Evolutionary conservation across 1,140 invertebrate genomes (phyloP).

Genomic region (Anastrepha obliqua): DNA sequence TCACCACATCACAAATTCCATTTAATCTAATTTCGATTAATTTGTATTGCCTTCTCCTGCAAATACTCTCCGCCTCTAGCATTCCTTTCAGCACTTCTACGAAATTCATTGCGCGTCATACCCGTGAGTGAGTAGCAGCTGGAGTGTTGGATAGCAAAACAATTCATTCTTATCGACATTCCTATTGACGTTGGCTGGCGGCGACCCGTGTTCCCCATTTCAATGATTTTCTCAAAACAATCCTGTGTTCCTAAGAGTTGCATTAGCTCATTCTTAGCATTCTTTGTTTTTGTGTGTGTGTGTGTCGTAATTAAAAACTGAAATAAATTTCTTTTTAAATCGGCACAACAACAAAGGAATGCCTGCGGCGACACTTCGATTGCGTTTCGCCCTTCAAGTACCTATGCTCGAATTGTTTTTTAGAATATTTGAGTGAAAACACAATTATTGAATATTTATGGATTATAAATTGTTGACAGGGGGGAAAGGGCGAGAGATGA

Average conservation of each 20-base stretch:
- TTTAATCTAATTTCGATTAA: slow-evolving; percentile 53
- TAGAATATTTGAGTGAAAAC: not conserved
- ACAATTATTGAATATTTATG: slow-evolving; percentile 41
- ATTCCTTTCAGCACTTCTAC: slow-evolving; percentile 5
- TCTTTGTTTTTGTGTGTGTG: not conserved
- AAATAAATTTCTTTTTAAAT: slow-evolving; percentile 49
- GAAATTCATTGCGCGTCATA: slow-evolving; percentile 1
- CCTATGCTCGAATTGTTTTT: not conserved
- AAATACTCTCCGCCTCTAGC: not conserved
- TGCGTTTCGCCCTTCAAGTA: slow-evolving; percentile 24
- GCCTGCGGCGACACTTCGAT: slow-evolving; percentile 10
- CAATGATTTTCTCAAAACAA: slow-evolving; percentile 8
- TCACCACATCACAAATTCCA: slow-evolving; percentile 53
- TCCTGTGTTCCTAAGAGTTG: slow-evolving; percentile 6
- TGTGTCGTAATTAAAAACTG: slow-evolving; percentile 2
- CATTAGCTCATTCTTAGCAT: slow-evolving; percentile 1
- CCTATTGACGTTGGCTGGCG: not conserved
- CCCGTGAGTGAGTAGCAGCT: not conserved
- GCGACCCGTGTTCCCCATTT: not conserved
- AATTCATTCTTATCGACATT: slow-evolving; percentile 5
- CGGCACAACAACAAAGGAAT: slow-evolving; percentile 1
- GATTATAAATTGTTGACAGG: slow-evolving; percentile 16
- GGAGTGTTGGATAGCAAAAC: slow-evolving; percentile 11
- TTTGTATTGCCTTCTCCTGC: slow-evolving; percentile 19
- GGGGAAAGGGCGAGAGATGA: not conserved